Conservation (phyloP, 2,888 invertebrate species). For the Hermaeophaga mercurialis region DNA sequence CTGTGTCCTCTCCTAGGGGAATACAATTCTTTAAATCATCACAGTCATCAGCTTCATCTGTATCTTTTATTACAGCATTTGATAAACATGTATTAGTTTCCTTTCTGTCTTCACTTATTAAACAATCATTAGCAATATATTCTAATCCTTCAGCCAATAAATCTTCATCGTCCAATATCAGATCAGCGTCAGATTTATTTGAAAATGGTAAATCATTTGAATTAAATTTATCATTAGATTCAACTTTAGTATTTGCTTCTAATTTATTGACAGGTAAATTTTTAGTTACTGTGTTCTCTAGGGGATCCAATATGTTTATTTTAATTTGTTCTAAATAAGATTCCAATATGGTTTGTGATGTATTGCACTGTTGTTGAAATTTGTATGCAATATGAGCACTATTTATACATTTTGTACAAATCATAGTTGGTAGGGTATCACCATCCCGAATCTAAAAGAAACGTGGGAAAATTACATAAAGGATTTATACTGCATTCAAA, state of each 20-base stretch:
- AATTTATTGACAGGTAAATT: background rate
- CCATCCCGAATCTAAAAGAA: constrained; percentile 23
- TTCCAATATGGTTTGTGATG: constrained; percentile 29
- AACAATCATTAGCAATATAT: constrained; percentile 18
- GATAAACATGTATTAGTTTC: constrained; percentile 11
- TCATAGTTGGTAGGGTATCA: constrained; percentile 31
- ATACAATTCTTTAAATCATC: constrained; percentile 33
- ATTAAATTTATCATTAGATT: background rate
- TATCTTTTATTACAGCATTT: constrained; percentile 9
- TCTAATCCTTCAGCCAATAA: constrained; percentile 20
- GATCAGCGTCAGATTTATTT: constrained; percentile 9
- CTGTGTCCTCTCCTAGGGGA: constrained; percentile 35
- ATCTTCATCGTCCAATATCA: constrained; percentile 18
- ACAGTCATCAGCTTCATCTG: constrained; percentile 27
- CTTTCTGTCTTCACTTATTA: constrained; percentile 17
- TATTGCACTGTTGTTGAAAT: constrained; percentile 34
- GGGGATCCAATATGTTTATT: background rate
- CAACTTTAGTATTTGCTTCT: background rate
- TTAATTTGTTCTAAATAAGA: constrained; percentile 31
- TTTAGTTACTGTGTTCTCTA: background rate
- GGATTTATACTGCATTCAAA: too few relatives aligned
- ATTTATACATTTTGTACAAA: constrained; percentile 34
- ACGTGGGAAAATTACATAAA: too few relatives aligned
- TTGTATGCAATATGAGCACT: constrained; percentile 33
- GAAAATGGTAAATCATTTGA: constrained; percentile 2